A percentile compares a stretch with the other conserved stretches of the same genome.
Conservation (phyloP, 2,888 invertebrate species). For the Lamproptera curius region DNA sequence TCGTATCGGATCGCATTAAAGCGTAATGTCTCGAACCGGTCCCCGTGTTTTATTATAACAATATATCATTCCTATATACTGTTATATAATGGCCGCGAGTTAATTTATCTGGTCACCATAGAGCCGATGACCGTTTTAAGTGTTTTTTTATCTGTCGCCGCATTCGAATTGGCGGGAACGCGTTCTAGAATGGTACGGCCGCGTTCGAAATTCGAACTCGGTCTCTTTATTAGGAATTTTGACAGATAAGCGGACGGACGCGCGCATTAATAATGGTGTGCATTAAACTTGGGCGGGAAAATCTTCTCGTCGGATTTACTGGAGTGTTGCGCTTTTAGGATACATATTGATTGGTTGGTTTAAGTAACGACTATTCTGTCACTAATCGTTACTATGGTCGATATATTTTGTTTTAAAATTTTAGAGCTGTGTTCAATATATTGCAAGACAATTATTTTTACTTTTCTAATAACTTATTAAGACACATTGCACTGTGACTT, state of each 20-base stretch:
- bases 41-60: conserved; percentile 48
- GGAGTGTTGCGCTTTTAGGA: no score
- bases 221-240: conserved; percentile 1
- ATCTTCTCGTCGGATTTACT: no score
- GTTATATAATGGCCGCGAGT: conserved; percentile 63
- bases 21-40: conserved; percentile 54
- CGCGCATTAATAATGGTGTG: neutral
- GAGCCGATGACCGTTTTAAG: conserved; percentile 54
- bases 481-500: no score
- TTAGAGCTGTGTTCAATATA: no score
- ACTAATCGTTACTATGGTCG: no score
- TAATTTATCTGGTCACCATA: conserved; percentile 64
- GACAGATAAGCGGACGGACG: conserved; percentile 10
- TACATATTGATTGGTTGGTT: no score
- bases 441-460: no score
- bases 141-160: conserved; percentile 41
- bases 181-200: conserved; percentile 29
- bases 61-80: conserved; percentile 63
- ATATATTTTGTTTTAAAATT: no score
- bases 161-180: conserved; percentile 40
- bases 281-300: no score
- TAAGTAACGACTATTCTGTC: no score
- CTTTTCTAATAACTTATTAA: no score
- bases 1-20: conserved; percentile 60
- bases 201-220: conserved; percentile 20